Evolutionary conservation across 2,113 vertebrate species (phyloP).

Genomic region (Campylomormyrus tamandua): DNA sequence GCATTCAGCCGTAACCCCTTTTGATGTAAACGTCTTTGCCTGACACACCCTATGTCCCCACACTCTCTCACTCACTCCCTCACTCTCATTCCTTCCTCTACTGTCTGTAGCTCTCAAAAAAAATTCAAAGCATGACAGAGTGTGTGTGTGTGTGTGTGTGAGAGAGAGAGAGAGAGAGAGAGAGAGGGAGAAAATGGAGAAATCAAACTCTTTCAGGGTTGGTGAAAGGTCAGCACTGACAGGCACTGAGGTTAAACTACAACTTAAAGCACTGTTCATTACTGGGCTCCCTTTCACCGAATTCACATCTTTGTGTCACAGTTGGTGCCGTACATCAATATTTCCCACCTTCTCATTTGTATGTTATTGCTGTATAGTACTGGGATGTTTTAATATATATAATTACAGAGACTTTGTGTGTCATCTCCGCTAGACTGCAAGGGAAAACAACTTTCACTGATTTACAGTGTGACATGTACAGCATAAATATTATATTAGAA

Average conservation of each 20-base stretch:
- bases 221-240: conserved; percentile 98
- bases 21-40: conserved; percentile 95
- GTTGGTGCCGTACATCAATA: conserved; percentile 86
- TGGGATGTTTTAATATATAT: conserved; percentile 60
- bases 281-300: conserved; percentile 88
- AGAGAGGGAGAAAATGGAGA: conserved; percentile 63
- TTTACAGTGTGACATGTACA: neutral
- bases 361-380: conserved; percentile 79
- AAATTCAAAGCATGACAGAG: conserved; percentile 69
- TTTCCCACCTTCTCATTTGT: conserved; percentile 86
- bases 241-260: conserved; percentile 98
- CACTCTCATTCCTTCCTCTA: conserved; percentile 40
- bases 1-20: conserved; percentile 93
- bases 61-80: neutral
- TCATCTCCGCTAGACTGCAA: conserved; percentile 30
- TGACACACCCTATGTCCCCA: conserved; percentile 95
- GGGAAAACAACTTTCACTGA: conserved; percentile 29
- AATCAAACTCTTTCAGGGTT: conserved; percentile 96
- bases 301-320: conserved; percentile 93
- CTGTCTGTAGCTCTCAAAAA: conserved; percentile 41
- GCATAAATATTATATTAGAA: neutral
- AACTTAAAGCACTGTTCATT: conserved; percentile 99
- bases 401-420: conserved; percentile 50
- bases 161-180: conserved; percentile 29
- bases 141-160: no score